Evolutionary conservation across 2,888 invertebrate genomes (phyloP).

Genomic region (Rugalucina vietnamica): DNA sequence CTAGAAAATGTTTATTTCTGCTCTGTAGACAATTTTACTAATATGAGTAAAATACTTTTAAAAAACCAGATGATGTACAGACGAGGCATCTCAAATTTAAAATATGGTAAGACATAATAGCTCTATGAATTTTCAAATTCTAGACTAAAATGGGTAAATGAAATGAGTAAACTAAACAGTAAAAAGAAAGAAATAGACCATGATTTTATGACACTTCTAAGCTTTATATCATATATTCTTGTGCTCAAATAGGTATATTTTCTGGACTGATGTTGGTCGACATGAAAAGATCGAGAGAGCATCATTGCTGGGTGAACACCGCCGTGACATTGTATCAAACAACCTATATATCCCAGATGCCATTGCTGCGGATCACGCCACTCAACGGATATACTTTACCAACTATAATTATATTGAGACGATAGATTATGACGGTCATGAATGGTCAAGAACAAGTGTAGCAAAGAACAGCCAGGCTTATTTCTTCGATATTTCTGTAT

Average conservation of each 20-base stretch:
- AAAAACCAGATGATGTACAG: too few relatives aligned
- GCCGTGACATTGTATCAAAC: background rate
- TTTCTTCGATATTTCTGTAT: slow-evolving; percentile 47
- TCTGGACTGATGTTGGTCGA: slow-evolving; percentile 53
- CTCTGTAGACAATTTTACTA: too few relatives aligned
- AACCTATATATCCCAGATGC: slow-evolving; percentile 20
- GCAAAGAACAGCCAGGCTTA: slow-evolving; percentile 24
- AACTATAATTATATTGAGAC: slow-evolving; percentile 43
- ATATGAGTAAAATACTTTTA: too few relatives aligned
- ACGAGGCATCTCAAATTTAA: too few relatives aligned
- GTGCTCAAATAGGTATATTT: slow-evolving; percentile 61
- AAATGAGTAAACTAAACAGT: too few relatives aligned
- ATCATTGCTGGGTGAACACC: slow-evolving; percentile 39
- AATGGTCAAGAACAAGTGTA: slow-evolving; percentile 27
- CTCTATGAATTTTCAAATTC: too few relatives aligned
- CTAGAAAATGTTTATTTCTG: too few relatives aligned
- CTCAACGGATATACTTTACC: slow-evolving; percentile 51
- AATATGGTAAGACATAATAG: too few relatives aligned
- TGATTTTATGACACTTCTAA: background rate
- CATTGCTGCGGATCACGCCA: slow-evolving; percentile 36
- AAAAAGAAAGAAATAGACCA: too few relatives aligned
- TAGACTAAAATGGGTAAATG: too few relatives aligned
- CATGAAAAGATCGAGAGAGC: slow-evolving; percentile 45
- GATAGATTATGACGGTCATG: slow-evolving; percentile 40
- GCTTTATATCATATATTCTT: background rate